phyloP scores from a whole-genome alignment of 2,797 vertebrate species.

The Meda fulgida region DNA sequence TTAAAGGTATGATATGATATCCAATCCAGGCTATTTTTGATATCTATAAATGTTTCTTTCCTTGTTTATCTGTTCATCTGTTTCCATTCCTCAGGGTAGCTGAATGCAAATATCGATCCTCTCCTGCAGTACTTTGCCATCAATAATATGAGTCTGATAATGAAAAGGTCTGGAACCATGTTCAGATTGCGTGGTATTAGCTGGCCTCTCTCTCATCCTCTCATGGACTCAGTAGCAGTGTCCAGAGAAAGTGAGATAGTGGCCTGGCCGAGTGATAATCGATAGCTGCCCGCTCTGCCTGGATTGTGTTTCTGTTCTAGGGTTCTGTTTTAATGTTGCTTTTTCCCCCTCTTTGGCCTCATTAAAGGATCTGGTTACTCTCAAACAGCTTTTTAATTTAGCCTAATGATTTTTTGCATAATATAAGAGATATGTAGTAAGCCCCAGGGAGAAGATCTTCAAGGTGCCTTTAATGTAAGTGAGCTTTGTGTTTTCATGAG shows the following conservation, averaged over 20 bases:
- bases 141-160: slow-evolving; percentile 45
- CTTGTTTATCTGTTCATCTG: slow-evolving; percentile 44
- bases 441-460: slow-evolving; percentile 78
- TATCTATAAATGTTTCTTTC: slow-evolving; percentile 48
- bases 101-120: slow-evolving; percentile 43
- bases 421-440: slow-evolving; percentile 82
- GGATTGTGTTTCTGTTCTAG: slow-evolving; percentile 80
- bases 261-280: slow-evolving; percentile 85
- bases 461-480: slow-evolving; percentile 84
- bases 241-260: slow-evolving; percentile 72
- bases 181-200: slow-evolving; percentile 49
- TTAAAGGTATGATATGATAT: not conserved
- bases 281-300: slow-evolving; percentile 74
- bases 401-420: slow-evolving; percentile 87
- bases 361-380: slow-evolving; percentile 86
- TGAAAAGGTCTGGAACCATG: slow-evolving; percentile 55
- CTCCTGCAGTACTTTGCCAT: slow-evolving; percentile 36
- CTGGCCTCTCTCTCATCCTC: slow-evolving; percentile 47
- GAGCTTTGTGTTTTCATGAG: slow-evolving; percentile 43
- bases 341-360: slow-evolving; percentile 78
- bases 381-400: slow-evolving; percentile 89
- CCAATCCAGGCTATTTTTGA: slow-evolving; percentile 32
- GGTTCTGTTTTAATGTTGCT: slow-evolving; percentile 83
- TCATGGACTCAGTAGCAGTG: slow-evolving; percentile 44
- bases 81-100: slow-evolving; percentile 40